Percentiles rank a stretch among this genome's conserved stretches.
Evolutionary conservation across 2,797 vertebrate genomes (phyloP).

Genomic region (Linurgus olivaceus): DNA sequence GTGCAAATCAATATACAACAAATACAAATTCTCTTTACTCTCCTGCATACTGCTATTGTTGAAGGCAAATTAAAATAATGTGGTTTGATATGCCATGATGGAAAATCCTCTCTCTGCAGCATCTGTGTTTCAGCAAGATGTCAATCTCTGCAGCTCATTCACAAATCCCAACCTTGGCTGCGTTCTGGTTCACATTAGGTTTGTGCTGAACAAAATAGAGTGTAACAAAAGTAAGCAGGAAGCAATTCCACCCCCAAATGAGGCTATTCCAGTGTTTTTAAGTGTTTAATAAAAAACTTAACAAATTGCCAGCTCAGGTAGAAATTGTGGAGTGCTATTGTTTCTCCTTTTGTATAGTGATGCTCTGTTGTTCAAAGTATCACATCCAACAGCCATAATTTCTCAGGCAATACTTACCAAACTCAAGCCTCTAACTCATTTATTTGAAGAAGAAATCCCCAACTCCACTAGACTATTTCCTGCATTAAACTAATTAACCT

Average conservation of each 20-base stretch:
- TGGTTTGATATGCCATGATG: not conserved
- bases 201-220: not conserved
- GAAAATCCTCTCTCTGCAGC: not conserved
- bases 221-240: not conserved
- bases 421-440: not conserved
- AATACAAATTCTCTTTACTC: not conserved
- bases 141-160: not conserved
- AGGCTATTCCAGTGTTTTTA: not conserved
- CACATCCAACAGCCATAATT: not conserved
- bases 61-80: constrained; percentile 1
- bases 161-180: not conserved
- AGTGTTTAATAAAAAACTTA: not conserved
- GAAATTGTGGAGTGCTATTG: not conserved
- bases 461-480: not conserved
- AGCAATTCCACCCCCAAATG: not conserved
- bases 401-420: not conserved
- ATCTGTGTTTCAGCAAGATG: not conserved
- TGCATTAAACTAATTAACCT: constrained; percentile 36
- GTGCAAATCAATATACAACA: not conserved
- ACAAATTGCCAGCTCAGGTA: not conserved
- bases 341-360: not conserved
- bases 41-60: not conserved
- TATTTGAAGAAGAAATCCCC: constrained; percentile 8
- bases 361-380: not conserved
- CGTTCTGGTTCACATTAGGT: not conserved